A percentile compares a stretch with the other conserved stretches of the same genome.
Conservation (phyloP, 2,113 vertebrate species). For the Menura novaehollandiae region DNA sequence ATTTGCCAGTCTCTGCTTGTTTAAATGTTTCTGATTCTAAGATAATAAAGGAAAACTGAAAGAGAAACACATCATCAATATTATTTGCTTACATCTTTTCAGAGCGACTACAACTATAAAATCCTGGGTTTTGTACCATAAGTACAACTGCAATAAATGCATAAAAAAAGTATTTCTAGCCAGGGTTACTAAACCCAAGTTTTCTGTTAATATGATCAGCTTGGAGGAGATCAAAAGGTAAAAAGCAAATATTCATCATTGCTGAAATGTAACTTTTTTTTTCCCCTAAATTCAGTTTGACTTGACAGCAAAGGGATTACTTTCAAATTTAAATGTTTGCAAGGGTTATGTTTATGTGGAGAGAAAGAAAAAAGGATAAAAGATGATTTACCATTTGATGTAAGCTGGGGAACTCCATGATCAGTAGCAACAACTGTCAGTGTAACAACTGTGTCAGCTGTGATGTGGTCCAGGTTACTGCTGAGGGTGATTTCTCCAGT, state of each 20-base stretch:
- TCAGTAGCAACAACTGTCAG: slow-evolving; percentile 71
- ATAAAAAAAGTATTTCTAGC: neutral
- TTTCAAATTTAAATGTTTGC: neutral
- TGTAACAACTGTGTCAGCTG: slow-evolving; percentile 48
- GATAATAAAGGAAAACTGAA: neutral
- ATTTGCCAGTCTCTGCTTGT: neutral
- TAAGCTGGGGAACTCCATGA: slow-evolving; percentile 66
- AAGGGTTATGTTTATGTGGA: neutral
- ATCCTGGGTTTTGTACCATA: neutral
- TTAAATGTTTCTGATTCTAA: neutral
- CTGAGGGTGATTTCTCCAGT: slow-evolving; percentile 73
- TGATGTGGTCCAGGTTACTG: slow-evolving; percentile 55
- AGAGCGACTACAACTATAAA: neutral
- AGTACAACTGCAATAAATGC: neutral
- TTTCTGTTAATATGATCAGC: neutral
- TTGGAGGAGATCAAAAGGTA: neutral
- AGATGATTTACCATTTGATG: slow-evolving; percentile 66
- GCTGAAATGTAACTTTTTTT: neutral
- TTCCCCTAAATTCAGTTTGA: neutral
- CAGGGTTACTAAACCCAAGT: neutral
- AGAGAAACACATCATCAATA: neutral
- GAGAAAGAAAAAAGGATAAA: neutral
- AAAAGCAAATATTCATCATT: neutral
- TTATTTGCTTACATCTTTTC: neutral
- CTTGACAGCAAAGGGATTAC: neutral